phyloP scores from a whole-genome alignment of 2,888 invertebrate species.

The Metellina segmentata region DNA sequence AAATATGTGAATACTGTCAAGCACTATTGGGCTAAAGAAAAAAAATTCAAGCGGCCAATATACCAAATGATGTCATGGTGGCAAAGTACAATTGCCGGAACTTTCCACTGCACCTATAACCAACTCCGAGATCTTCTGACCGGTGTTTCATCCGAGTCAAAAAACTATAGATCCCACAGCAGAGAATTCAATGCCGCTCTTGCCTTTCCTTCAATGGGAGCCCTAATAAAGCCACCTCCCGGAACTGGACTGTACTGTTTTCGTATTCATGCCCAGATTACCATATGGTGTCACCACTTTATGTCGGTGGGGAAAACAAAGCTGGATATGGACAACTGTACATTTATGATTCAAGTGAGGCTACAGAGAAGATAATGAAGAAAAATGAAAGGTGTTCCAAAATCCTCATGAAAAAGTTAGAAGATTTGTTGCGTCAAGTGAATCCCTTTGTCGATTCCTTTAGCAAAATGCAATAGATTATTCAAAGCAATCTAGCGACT shows the following conservation, averaged over 20 bases:
- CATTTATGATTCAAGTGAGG: too few relatives aligned
- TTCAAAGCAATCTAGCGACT: slow-evolving; percentile 3
- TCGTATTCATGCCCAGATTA: slow-evolving; percentile 78
- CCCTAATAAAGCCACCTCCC: slow-evolving; percentile 23
- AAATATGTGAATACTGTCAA: too few relatives aligned
- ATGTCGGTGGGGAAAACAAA: slow-evolving; percentile 39
- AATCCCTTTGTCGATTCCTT: slow-evolving; percentile 77
- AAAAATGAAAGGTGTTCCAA: too few relatives aligned
- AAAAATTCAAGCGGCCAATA: too few relatives aligned
- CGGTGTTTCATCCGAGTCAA: too few relatives aligned
- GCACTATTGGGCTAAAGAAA: too few relatives aligned
- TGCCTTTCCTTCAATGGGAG: slow-evolving; percentile 74
- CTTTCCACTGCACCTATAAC: too few relatives aligned
- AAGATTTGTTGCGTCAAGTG: slow-evolving; percentile 38
- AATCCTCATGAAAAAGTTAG: too few relatives aligned
- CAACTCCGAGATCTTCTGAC: not conserved
- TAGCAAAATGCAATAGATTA: slow-evolving; percentile 76
- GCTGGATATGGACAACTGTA: too few relatives aligned
- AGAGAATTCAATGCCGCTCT: slow-evolving; percentile 9
- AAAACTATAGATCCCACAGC: slow-evolving; percentile 10
- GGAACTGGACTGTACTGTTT: slow-evolving; percentile 69
- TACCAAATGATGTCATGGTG: too few relatives aligned
- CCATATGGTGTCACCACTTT: slow-evolving; percentile 73
- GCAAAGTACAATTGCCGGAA: too few relatives aligned
- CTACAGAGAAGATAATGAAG: too few relatives aligned